Percentiles rank a stretch among this genome's conserved stretches.
phyloP scores from a whole-genome alignment of 2,113 vertebrate genomes.

The Chunga burmeisteri region DNA sequence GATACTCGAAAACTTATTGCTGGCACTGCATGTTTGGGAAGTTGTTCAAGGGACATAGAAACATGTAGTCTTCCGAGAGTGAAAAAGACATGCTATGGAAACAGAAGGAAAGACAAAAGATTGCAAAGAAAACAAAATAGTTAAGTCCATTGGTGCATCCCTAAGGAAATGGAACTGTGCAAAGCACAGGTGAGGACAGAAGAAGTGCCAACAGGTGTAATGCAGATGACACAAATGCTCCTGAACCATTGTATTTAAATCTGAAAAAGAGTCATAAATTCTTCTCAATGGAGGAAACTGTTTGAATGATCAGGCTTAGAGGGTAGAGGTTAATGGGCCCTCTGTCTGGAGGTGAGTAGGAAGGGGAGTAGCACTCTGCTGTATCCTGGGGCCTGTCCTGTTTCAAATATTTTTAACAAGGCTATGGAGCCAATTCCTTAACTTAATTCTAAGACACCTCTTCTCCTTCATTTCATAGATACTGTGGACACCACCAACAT shows the following conservation, averaged over 20 bases:
- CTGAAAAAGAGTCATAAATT: background rate
- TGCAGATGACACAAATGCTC: background rate
- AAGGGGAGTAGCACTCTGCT: background rate
- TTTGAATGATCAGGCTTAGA: background rate
- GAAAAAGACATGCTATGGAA: background rate
- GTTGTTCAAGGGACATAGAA: background rate
- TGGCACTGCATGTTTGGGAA: background rate
- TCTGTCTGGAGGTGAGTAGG: background rate
- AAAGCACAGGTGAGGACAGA: background rate
- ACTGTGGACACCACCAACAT: background rate
- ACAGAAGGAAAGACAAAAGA: background rate
- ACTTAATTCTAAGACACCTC: background rate
- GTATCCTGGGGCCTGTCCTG: background rate
- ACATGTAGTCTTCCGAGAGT: background rate
- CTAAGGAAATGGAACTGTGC: background rate
- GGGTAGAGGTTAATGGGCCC: background rate
- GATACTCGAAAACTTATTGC: background rate
- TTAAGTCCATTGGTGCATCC: background rate
- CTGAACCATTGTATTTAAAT: background rate
- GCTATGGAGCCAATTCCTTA: background rate
- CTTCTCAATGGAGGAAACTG: rapidly evolving
- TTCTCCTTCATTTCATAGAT: background rate
- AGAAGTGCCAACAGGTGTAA: background rate
- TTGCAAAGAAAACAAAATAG: background rate
- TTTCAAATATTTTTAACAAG: background rate